Evolutionary conservation across 2,113 vertebrate genomes (phyloP), one percentile per base, ranked within the genome.

Genomic region (Daboia siamensis): DNA sequence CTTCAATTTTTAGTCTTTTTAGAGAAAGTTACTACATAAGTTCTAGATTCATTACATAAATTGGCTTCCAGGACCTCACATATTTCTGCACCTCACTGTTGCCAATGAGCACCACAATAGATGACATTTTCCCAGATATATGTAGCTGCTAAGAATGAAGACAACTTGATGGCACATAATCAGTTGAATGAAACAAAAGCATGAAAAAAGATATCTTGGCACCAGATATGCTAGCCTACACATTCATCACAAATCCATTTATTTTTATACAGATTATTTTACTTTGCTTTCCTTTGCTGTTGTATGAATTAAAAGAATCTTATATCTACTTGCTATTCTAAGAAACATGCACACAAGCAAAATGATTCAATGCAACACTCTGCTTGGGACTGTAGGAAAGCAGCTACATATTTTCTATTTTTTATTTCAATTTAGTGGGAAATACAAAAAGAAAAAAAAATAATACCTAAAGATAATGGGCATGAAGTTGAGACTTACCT

Each of bases 401-500:
- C 26, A 85, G 0, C 4, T 0, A 46, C 0, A 15, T 54, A 12
- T 1, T 86, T 86, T 91, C 6, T 59, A 29, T 0, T 23, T 59
- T n/a, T 6, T 0, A 84, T 15, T 88, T 92, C 1, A 15, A n/a
- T 55, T 29, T 48, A 29, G 0, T 8, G 1, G 13, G 2, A 5
- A 91, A 13, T 86, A 48, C 89, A 0, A 48, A 10, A 1, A 24
- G 17, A 1, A 2, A 39, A 2, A 93, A 80, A 5, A 90, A 84
- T 10, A 55, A 51, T 39, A 10, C 74, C 85, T 51, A n/a, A 69
- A 24, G 86, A 5, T 0, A 85, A 91, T 33, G 0, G 12, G 3
- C 0, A 57, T 48, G 0, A 57, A 0, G 0, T 24, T 11, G 69
- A 23, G 17, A 94, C 96, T 97, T 96, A 98, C 98, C 97, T 94